Base-by-base conservation (phyloP, 2,797 vertebrate genomes). In the Labroides dimidiatus region DNA sequence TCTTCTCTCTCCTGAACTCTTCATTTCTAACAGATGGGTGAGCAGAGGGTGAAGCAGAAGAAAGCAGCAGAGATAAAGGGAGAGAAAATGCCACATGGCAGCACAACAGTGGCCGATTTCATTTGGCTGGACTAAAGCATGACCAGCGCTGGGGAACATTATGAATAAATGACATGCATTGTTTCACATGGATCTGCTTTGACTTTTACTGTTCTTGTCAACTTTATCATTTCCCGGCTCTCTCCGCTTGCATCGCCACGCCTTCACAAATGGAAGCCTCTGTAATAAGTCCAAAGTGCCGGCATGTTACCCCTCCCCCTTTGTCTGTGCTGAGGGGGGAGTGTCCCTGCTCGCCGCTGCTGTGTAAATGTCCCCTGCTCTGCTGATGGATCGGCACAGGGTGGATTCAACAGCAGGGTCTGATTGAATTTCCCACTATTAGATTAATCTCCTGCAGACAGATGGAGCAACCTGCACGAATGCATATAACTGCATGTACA, bases 131-230 rank as follows among this genome's bases (percentile, higher is more conserved):
- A 75, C 81, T 68, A 84, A 81, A 86, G 82, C 87, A 86, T 86
- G 81, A 87, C 85, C 85, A 88, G 84, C 69, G 56, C 72, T 44
- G 57, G 24, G 54, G 69, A 85, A 84, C 62, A 64, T 87, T 85
- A 89, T 91, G 89, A 91, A 92, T 91, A 91, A 91, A 91, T 89
- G 72, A 86, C 85, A 90, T 87, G 89, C 87, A 82, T 88, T 90
- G 87, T 87, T 90, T 87, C 86, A 84, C 85, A 68, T 60, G 47
- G 64, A 69, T 87, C 71, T 74, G 43, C 77, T 72, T 57, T 75
- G 78, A 86, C 78, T 87, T 83, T 77, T 60, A 61, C 71, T 69
- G 64, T 80, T 87, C 85, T 78, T 71, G 77, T 63, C 81, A 80
- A 84, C 81, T 78, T 82, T 80, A 68, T 74, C 67, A 53, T 78